These are phyloP conservation scores for Sternotherus odoratus DNA, from an alignment of 2,797 vertebrate species.

Conservation along the genomic window DNA sequence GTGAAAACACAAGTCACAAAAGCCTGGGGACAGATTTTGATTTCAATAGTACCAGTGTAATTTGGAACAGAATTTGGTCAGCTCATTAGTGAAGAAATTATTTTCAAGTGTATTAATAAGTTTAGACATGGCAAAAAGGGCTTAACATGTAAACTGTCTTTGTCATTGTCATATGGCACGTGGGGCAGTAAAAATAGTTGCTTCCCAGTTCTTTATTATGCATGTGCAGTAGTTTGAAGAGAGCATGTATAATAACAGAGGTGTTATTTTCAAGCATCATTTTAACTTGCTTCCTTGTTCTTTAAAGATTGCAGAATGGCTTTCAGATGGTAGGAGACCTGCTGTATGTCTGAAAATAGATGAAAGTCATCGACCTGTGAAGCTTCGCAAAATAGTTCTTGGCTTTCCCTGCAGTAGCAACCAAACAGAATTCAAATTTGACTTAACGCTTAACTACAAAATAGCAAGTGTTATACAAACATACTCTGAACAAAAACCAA, in stretches of 20 bases:
- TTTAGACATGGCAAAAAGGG: background rate
- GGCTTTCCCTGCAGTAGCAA: conserved; percentile 91
- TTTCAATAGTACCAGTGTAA: background rate
- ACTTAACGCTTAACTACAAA: conserved; percentile 96
- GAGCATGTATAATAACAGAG: background rate
- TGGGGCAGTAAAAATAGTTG: background rate
- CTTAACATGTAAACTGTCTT: background rate
- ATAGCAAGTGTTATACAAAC: conserved; percentile 93
- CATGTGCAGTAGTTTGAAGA: background rate
- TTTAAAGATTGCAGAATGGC: conserved; percentile 94
- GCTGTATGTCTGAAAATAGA: conserved; percentile 93
- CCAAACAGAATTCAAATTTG: conserved; percentile 97
- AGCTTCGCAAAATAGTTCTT: conserved; percentile 94
- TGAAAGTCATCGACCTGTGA: conserved; percentile 94
- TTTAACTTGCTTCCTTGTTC: conserved; percentile 50
- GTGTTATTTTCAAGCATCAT: conserved; percentile 18
- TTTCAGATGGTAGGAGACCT: conserved; percentile 88
- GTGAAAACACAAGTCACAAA: background rate
- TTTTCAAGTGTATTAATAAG: background rate
- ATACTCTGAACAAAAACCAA: conserved; percentile 94
- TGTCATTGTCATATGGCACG: background rate
- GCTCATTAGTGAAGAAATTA: background rate
- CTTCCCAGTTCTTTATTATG: background rate
- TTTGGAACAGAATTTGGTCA: background rate
- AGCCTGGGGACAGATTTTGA: background rate